These are phyloP conservation scores for Alloplasta piceator DNA, from an alignment of 2,888 invertebrate genomes.

Conservation along the genomic window DNA sequence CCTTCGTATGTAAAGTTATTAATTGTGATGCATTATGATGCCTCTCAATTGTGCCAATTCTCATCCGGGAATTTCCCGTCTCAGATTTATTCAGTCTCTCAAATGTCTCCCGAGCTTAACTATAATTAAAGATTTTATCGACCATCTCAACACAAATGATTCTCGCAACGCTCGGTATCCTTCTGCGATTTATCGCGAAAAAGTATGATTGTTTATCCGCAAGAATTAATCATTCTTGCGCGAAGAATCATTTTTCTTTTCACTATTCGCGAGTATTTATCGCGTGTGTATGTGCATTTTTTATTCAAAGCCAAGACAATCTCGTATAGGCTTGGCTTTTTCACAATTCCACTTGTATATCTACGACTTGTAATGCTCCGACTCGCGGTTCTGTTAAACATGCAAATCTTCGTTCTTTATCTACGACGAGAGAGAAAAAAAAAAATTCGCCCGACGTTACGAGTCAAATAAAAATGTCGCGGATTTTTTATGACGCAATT, in stretches of 20 bases:
- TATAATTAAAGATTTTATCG: constrained; percentile 1
- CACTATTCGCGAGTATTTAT: not conserved
- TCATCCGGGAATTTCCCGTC: not conserved
- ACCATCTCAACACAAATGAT: not conserved
- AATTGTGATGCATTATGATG: not conserved
- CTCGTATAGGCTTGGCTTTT: constrained; percentile 41
- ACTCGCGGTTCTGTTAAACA: not conserved
- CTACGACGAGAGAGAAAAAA: no score
- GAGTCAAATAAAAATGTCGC: no score
- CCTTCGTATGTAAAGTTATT: not conserved
- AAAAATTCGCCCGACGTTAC: no score
- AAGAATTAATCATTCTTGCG: constrained; percentile 25
- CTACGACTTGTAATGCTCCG: not conserved
- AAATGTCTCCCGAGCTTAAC: not conserved
- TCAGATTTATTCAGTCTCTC: not conserved
- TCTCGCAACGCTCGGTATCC: not conserved
- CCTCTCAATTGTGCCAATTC: not conserved
- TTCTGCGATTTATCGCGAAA: constrained; percentile 4
- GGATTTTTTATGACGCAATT: no score
- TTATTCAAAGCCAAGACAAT: not conserved
- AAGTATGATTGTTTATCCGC: constrained; percentile 24
- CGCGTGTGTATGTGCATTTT: constrained; percentile 1
- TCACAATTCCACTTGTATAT: constrained; percentile 1
- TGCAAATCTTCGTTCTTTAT: no score
- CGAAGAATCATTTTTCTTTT: constrained; percentile 5